Evolutionary conservation across 2,113 vertebrate genomes (phyloP).

Genomic region (Pedionomus torquatus): DNA sequence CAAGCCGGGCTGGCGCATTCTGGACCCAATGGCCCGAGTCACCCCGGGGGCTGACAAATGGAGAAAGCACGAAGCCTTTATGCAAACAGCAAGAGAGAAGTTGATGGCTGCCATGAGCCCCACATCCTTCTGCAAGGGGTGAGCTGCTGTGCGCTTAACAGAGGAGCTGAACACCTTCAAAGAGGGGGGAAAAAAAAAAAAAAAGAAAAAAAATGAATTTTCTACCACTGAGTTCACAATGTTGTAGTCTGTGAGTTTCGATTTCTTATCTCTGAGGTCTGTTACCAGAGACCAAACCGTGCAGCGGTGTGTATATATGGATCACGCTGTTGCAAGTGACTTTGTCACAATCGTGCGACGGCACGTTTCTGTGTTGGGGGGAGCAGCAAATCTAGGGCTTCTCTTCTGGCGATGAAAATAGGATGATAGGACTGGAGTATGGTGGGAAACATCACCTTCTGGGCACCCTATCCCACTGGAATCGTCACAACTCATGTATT

Average conservation of each 20-base stretch:
- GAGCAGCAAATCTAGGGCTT: neutral
- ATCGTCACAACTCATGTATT: neutral
- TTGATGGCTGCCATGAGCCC: neutral
- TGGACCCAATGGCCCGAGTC: neutral
- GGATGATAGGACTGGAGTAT: neutral
- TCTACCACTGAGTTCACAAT: neutral
- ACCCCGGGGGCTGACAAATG: neutral
- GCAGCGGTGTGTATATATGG: fast-evolving
- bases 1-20: neutral
- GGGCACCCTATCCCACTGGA: neutral
- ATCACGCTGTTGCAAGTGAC: neutral
- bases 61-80: neutral
- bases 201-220: neutral
- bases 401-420: neutral
- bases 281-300: neutral
- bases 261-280: neutral
- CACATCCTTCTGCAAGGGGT: neutral
- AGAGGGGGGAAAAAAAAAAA: too few species aligned
- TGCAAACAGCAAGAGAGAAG: neutral
- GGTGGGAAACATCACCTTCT: neutral
- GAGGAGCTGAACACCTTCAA: neutral
- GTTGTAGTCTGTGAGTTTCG: neutral
- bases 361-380: neutral
- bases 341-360: fast-evolving
- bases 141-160: fast-evolving